Evolutionary conservation across 2,888 invertebrate genomes (phyloP), one percentile per base, ranked within the genome.

Genomic region (Chromoteleia sp.): DNA sequence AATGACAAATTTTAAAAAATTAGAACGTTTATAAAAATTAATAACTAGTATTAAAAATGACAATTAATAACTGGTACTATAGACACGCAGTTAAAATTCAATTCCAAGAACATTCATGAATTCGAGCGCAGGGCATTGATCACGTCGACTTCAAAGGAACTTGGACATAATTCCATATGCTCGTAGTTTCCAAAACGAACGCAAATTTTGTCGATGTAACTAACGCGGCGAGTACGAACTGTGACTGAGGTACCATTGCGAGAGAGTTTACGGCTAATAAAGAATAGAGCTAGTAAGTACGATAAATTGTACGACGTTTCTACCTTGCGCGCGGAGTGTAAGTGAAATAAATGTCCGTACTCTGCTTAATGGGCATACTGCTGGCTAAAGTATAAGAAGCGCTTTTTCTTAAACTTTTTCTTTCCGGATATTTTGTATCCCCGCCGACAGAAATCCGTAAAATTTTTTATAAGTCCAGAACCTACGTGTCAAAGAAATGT

Each of bases 331-430:
- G 68, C 78, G 41, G 78, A 83, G 85, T 85, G 83, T 87, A 87
- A 88, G 86, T 87, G 87, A 88, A 87, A 88, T 87, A 86, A 88
- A 88, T 88, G 86, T 85, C 82, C 83, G 82, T 84, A 82, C 83
- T 84, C 83, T 82, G 84, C 80, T 85, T 85, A 84, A 86, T 85
- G 85, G 83, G 84, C 82, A 76, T 41, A 67, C 59, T 82, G 81
- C 80, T 83, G 61, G 56, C 73, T 68, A 71, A 70, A 76, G 80
- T 76, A 76, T 77, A 78, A 84, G 61, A 77, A 80, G 65, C 75
- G 70, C 79, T 74, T 71, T 81, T 77, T 79, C 73, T 77, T 73
- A 56, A 52, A 74, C 59, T 79, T 59, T 75, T 74, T 74, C 73
- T 67, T 68, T 65, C 52, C 54, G 8, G 70, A 56, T 77, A 65